Base-by-base conservation (phyloP, 2,888 invertebrate species). In the Ormyrus nitidulus region DNA sequence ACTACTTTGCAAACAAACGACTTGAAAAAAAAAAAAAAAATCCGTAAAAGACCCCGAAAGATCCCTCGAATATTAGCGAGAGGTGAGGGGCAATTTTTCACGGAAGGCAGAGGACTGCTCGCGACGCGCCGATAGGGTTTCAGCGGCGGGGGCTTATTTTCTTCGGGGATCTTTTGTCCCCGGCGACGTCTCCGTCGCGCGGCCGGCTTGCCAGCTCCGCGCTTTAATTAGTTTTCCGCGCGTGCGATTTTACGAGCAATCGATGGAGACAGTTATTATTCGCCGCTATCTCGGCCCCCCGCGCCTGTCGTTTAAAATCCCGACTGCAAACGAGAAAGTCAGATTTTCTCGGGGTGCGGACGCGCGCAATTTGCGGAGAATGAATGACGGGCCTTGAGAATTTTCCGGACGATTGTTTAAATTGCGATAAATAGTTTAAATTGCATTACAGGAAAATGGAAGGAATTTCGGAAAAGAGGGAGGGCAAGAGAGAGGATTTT, bases 151-250 rank as follows among this genome's bases (percentile, higher is more conserved):
- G 58, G 19, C 53, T 66, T 59, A 53, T 64, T 49, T 65, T 71
- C 53, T 62, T 56, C 70, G 10, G 5, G 53, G 13, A 53, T 72
- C 66, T 69, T 74, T 74, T 73, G 62, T 78, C 66, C 56, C 44
- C 46, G 8, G 56, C 53, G 19, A 46, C 34, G 66, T 56, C 54
- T 48, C 56, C 49, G 19, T 5, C 13, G 44, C 56, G 9, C 11
- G 49, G n/a, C 10, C 6, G 19, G 53, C 11, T 34, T 0, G 34
- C 34, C 4, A 3, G 2, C 34, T 34, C 34, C 10, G 6, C 13
- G 64, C 68, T 64, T 81, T 81, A 77, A 81, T 81, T 81, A 81
- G 80, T 81, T 81, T 77, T 77, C 65, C 19, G 65, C 71, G 74
- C 51, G 61, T n/a, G 34, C 62, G 56, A 66, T 69, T 79, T 80